Conservation (phyloP, 1,140 invertebrate genomes). For the Macrostomum lignano region DNA sequence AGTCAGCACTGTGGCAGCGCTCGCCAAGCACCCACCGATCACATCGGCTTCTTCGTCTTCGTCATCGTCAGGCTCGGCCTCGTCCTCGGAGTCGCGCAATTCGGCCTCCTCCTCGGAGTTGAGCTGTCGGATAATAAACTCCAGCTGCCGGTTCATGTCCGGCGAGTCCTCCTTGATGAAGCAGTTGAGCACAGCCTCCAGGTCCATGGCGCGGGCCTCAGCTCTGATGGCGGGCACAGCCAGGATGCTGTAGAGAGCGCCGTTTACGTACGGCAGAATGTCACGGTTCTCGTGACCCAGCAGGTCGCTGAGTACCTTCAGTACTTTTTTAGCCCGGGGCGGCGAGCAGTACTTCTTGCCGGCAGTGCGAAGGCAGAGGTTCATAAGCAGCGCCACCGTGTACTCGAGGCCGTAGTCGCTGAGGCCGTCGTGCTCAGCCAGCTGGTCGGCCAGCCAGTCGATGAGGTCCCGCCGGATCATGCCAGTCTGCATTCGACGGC, state of each 20-base stretch:
- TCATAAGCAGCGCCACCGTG: slow-evolving; percentile 37
- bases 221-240: slow-evolving; percentile 10
- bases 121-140: slow-evolving; percentile 30
- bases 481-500: slow-evolving; percentile 32
- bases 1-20: no score
- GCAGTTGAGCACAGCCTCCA: slow-evolving; percentile 24
- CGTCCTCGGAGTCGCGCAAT: no score
- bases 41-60: no score
- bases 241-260: slow-evolving; percentile 34
- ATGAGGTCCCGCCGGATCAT: slow-evolving; percentile 37
- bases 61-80: no score
- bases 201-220: slow-evolving; percentile 5
- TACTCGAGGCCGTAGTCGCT: slow-evolving; percentile 37
- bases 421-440: slow-evolving; percentile 28
- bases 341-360: slow-evolving; percentile 18
- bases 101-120: no score
- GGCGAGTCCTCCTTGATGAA: slow-evolving; percentile 25
- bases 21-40: no score
- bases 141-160: slow-evolving; percentile 27
- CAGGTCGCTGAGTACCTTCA: slow-evolving; percentile 25
- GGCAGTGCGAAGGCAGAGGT: slow-evolving; percentile 35
- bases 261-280: slow-evolving; percentile 34
- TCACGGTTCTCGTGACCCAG: slow-evolving; percentile 27
- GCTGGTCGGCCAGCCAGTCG: slow-evolving; percentile 34
- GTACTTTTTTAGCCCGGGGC: slow-evolving; percentile 13